Conservation (phyloP, 2,113 vertebrate genomes). For the Mixornis gularis region DNA sequence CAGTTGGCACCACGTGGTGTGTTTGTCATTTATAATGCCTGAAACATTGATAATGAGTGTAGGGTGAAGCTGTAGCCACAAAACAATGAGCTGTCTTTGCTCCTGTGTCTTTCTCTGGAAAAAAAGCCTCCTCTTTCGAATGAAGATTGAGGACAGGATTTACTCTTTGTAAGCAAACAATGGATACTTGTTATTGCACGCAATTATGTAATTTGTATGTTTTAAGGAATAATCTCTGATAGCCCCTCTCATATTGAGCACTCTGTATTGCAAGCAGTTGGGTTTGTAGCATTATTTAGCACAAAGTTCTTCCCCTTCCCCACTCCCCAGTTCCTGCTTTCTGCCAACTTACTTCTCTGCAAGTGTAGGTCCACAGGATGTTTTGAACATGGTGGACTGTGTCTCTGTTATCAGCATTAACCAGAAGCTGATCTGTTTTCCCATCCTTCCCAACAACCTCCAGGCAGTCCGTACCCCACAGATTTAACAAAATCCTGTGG, state of each 20-base stretch:
- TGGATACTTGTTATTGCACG: not conserved
- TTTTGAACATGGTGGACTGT: fast-evolving
- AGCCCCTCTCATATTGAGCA: not conserved
- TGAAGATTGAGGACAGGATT: not conserved
- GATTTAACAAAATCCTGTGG: not conserved
- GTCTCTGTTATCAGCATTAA: not conserved
- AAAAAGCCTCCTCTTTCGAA: not conserved
- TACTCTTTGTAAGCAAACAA: not conserved
- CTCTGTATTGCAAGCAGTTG: not conserved
- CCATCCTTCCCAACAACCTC: not conserved
- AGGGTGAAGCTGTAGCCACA: not conserved
- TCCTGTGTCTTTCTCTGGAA: not conserved
- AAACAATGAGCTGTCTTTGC: not conserved
- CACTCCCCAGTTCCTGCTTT: not conserved
- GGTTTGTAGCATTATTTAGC: not conserved
- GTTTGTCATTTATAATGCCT: not conserved
- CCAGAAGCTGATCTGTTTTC: not conserved
- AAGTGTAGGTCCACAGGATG: not conserved
- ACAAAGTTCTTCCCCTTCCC: not conserved
- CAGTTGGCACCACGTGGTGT: not conserved
- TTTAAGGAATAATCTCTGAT: not conserved
- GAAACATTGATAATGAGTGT: not conserved
- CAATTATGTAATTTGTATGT: not conserved
- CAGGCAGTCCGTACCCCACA: not conserved
- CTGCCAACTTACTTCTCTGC: not conserved